Base-by-base conservation (phyloP, 92 coral and sea anemone species). In the Siderastrea siderea region DNA sequence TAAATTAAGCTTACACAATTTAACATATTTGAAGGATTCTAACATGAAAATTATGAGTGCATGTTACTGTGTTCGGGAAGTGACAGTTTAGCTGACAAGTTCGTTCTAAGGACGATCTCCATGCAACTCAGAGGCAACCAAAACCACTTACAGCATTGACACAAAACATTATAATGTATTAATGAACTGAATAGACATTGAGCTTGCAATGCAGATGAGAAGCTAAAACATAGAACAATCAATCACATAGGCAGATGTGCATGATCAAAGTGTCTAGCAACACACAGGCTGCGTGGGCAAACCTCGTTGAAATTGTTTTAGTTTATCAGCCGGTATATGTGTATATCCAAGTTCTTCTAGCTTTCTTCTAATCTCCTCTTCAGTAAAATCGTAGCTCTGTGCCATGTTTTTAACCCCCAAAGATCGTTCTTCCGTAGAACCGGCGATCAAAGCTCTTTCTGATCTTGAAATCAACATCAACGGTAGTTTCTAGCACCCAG, bases 311-410 rank as follows among this genome's bases (percentile, higher is more conserved):
- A 98, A 98, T 44, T 96, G 96, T 64, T 74, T 81, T 62, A 98
- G 86, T 86, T 96, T 95, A n/a, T 94, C 90, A 68, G 90, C 78
- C 62, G 99, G 99, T 26, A 98, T 90, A 84, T 98, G 79, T 19
- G 90, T 74, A 66, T 98, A 98, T 11, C 99, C 99, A 51, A 98
- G 92, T 62, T 98, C 98, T 63, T 84, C 91, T 16, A 98, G 77
- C 84, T 98, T 98, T 52, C 91, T 92, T 44, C 92, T 81, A 57
- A 98, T 96, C 93, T 98, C 99, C 26, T 98, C 98, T 68, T 92
- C 94, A 3, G 98, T 87, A 85, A 96, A 98, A 17, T 94, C 87
- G 88, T 88, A 96, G 79, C 92, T 66, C 50, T 55, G 38, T 1
- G 94, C 86, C 96, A 93, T 93, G 48, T 12, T 72, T 64, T 46